phyloP scores from a whole-genome alignment of 2,888 invertebrate genomes.

The Drosophila acutilabella region DNA sequence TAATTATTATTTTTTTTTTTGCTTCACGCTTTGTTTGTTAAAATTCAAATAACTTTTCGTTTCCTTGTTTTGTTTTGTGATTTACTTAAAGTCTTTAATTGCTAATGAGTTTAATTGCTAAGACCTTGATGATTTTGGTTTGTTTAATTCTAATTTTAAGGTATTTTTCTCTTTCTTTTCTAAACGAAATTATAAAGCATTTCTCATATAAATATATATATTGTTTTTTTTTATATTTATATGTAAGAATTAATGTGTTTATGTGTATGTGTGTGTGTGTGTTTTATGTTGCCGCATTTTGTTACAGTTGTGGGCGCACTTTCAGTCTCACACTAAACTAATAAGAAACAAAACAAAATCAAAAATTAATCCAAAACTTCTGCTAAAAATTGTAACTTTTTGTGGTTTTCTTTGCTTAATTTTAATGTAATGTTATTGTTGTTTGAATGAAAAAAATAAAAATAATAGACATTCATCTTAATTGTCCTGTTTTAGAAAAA shows the following conservation, averaged over 20 bases:
- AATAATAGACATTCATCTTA: constrained; percentile 14
- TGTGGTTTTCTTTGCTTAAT: constrained; percentile 27
- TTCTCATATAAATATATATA: constrained; percentile 43
- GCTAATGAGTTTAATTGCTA: constrained; percentile 71
- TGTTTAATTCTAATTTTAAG: constrained; percentile 72
- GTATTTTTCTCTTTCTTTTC: constrained; percentile 54
- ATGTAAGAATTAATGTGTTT: constrained; percentile 8
- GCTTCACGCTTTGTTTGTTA: constrained; percentile 13
- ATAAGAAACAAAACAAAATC: constrained; percentile 40
- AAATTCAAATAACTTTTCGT: constrained; percentile 61
- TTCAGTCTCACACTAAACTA: constrained; percentile 76
- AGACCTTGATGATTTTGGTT: constrained; percentile 75
- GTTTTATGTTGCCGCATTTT: constrained; percentile 24
- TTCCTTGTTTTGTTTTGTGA: constrained; percentile 16
- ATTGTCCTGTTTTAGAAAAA: constrained; percentile 19
- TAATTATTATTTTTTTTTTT: background rate
- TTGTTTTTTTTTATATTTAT: constrained; percentile 15
- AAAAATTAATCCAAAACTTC: constrained; percentile 25
- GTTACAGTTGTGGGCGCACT: constrained; percentile 59
- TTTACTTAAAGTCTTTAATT: constrained; percentile 36
- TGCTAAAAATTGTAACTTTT: constrained; percentile 29
- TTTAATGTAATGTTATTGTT: constrained; percentile 39
- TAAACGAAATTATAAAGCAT: constrained; percentile 71
- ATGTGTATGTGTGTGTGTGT: constrained; percentile 29
- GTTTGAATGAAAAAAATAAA: constrained; percentile 20